Base-by-base conservation (phyloP, 1,140 invertebrate species). In the Bicyclus anynana region DNA sequence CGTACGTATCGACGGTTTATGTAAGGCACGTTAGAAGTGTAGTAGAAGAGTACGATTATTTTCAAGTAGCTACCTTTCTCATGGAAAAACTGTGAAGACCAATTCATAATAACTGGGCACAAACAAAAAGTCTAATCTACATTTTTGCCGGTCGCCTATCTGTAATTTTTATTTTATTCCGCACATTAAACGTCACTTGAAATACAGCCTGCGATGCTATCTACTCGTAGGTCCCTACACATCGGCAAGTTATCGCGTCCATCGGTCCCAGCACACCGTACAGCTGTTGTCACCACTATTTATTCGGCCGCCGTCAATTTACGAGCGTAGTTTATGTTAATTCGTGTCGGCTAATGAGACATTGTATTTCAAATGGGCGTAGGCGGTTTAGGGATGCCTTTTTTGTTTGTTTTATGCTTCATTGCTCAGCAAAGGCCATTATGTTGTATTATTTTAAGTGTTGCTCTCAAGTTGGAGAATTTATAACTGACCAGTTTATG, bases 261-360 rank as follows among this genome's bases (percentile, higher is more conserved):
- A 67, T 65, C 65, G 35, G 55, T 44, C 52, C 20, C 53, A 6
- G 37, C 17, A 10, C 40, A 20, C 20, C 42, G 27, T 42, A 40
- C 63, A 72, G 65, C 68, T 70, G 68, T 65, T 68, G 69, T 64
- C 64, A 54, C 40, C 54, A 23, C 38, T 59, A 53, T 58, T 56
- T 52, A 44, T 56, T 60, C 53, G 59, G 27, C 23, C 26, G 37
- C 63, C 52, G 38, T 29, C 59, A 60, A 69, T 65, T 69, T 68
- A 69, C 61, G 59, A 61, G 47, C 37, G 7, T 57, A 66, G 53
- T 66, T 70, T 74, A 79, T 79, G 73, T 69, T 68, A 77, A 79
- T 79, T 55, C 46, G 50, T 69, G 64, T 67, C 72, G 44, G 50
- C 59, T 76, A 76, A 74, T 74, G 69, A 74, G 67, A 65, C 62